A percentile compares a stretch with the other conserved stretches of the same genome.
Evolutionary conservation across 2,888 invertebrate species (phyloP).

Genomic region (Apodemia hepburni): DNA sequence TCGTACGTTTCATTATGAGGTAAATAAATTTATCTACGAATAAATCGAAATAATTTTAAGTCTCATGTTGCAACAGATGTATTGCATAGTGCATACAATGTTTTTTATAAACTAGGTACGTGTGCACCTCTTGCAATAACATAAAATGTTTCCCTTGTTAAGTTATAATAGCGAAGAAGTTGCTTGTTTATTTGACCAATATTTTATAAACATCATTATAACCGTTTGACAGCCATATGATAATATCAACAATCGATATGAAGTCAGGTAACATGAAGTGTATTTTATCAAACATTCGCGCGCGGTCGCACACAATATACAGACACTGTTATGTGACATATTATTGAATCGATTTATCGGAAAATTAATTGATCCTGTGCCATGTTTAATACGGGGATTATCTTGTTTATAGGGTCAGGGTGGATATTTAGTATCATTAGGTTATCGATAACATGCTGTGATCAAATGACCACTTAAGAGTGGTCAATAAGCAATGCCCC

Average conservation of each 20-base stretch:
- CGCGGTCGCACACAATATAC: not conserved
- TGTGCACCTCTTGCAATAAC: not conserved
- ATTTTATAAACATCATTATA: conserved; percentile 66
- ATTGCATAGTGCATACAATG: too few relatives aligned
- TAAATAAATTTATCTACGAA: not conserved
- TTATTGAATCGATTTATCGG: conserved; percentile 1
- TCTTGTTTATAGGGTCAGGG: conserved; percentile 51
- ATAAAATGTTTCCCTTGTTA: conserved; percentile 24
- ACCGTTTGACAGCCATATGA: conserved; percentile 46
- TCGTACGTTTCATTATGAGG: conserved; percentile 1
- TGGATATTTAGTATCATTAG: conserved; percentile 42
- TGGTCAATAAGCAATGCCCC: conserved; percentile 63
- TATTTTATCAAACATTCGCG: conserved; percentile 6
- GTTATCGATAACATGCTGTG: conserved; percentile 67
- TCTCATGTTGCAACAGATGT: too few relatives aligned
- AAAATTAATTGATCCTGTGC: conserved; percentile 32
- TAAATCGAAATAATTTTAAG: too few relatives aligned
- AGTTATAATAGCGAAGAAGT: conserved; percentile 43
- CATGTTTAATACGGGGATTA: conserved; percentile 42
- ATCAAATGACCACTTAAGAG: conserved; percentile 46
- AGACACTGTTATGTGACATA: conserved; percentile 1
- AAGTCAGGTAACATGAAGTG: conserved; percentile 35
- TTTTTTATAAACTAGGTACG: too few relatives aligned
- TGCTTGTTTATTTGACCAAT: conserved; percentile 43
- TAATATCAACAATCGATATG: conserved; percentile 50